A percentile compares a stretch with the other conserved stretches of the same genome.
phyloP scores from a whole-genome alignment of 2,888 invertebrate species.

The Polylopha cassiicola region DNA sequence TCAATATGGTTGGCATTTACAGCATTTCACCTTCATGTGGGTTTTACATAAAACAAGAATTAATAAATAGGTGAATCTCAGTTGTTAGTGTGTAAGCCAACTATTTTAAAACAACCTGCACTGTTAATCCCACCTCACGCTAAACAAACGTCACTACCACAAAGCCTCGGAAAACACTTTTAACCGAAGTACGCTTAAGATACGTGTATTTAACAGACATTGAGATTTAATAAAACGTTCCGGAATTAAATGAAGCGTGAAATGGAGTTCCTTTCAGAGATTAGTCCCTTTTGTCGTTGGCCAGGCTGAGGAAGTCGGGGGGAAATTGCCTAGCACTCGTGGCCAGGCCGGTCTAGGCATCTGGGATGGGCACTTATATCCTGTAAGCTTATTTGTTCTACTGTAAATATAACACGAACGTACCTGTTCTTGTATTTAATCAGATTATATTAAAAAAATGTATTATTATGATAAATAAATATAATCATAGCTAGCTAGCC shows the following conservation, averaged over 20 bases:
- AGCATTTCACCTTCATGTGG: too few relatives aligned
- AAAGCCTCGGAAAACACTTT: constrained; percentile 26
- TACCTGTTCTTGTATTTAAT: too few relatives aligned
- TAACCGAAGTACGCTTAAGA: constrained; percentile 13
- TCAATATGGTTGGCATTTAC: too few relatives aligned
- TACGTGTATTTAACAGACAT: constrained; percentile 32
- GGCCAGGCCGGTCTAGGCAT: constrained; percentile 18
- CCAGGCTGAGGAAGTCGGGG: constrained; percentile 34
- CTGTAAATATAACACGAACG: too few relatives aligned
- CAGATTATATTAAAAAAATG: too few relatives aligned
- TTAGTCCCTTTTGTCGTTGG: constrained; percentile 63
- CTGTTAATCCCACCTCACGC: constrained; percentile 14
- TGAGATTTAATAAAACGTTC: constrained; percentile 47
- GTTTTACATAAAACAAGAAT: too few relatives aligned
- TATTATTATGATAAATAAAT: too few relatives aligned
- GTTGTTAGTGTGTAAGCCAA: too few relatives aligned
- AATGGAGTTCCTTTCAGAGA: constrained; percentile 65
- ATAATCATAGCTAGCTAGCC: too few relatives aligned
- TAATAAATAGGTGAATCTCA: too few relatives aligned
- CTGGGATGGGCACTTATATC: background rate
- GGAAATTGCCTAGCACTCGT: constrained; percentile 61
- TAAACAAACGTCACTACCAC: constrained; percentile 19
- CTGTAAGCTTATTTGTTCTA: background rate
- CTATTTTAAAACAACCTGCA: constrained; percentile 9
- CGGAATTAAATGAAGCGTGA: constrained; percentile 58